Percentiles rank a stretch among this genome's conserved stretches.
Conservation (phyloP, 2,888 invertebrate species). For the Parochlus steinenii region DNA sequence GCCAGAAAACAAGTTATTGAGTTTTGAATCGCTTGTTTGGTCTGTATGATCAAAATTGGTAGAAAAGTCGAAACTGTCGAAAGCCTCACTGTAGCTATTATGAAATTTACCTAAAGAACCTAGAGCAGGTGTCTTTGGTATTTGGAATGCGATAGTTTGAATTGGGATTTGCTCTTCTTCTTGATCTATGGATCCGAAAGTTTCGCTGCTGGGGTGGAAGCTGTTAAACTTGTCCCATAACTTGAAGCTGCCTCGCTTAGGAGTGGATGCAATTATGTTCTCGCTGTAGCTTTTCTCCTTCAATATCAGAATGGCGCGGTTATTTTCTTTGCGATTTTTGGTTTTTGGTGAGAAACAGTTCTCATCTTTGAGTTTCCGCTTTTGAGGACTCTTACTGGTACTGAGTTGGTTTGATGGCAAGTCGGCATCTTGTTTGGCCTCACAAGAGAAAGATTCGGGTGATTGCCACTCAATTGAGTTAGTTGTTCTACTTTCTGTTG, state of each 20-base stretch:
- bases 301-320: conserved; percentile 8
- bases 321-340: not conserved
- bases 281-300: conserved; percentile 11
- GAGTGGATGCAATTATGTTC: conserved; percentile 10
- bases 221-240: conserved; percentile 3
- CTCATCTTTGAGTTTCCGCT: conserved; percentile 9
- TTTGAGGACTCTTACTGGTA: conserved; percentile 6
- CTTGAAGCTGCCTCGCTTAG: not conserved
- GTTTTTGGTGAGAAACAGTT: conserved; percentile 8
- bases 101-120: conserved; percentile 3
- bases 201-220: conserved; percentile 5
- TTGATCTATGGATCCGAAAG: not conserved
- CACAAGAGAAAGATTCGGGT: too few species aligned
- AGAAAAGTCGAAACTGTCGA: conserved; percentile 5
- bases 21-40: not conserved
- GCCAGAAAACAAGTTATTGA: not conserved
- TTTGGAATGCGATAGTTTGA: conserved; percentile 4
- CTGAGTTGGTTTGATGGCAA: too few species aligned
- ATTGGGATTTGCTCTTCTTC: not conserved
- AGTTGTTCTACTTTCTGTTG: too few species aligned
- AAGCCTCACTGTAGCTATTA: too few species aligned
- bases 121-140: not conserved
- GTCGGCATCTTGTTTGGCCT: too few species aligned
- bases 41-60: conserved; percentile 1
- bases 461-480: too few species aligned